Percentiles rank a stretch among this genome's conserved stretches.
Conservation (phyloP, 2,888 invertebrate genomes). For the Neria commutata region DNA sequence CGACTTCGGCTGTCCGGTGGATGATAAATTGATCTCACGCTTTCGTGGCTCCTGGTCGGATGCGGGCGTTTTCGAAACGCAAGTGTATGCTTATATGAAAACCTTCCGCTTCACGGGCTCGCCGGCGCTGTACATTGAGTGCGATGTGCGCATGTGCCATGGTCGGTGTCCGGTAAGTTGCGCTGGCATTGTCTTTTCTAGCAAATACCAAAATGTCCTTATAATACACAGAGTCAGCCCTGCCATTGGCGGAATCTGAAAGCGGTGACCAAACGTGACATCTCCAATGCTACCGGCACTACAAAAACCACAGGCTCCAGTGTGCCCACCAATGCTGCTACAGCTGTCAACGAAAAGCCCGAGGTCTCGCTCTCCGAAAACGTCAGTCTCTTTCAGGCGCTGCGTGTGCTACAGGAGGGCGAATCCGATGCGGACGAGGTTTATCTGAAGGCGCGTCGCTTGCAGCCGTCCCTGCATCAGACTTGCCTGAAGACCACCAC, state of each 20-base stretch:
- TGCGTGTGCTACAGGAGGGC: slow-evolving; percentile 86
- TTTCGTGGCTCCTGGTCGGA: slow-evolving; percentile 95
- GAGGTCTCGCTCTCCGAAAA: slow-evolving; percentile 78
- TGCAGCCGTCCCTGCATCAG: slow-evolving; percentile 52
- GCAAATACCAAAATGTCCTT: not conserved
- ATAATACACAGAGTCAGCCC: slow-evolving; percentile 76
- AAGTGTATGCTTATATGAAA: slow-evolving; percentile 94
- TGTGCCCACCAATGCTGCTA: slow-evolving; percentile 10
- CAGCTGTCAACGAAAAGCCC: slow-evolving; percentile 44
- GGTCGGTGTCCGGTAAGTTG: slow-evolving; percentile 90
- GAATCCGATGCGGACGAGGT: slow-evolving; percentile 67
- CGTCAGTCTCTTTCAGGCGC: slow-evolving; percentile 86
- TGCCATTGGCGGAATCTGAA: slow-evolving; percentile 93
- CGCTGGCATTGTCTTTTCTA: too few species aligned
- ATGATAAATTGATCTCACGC: slow-evolving; percentile 88
- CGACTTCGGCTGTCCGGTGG: slow-evolving; percentile 91
- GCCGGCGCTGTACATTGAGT: slow-evolving; percentile 91
- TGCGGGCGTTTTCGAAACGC: slow-evolving; percentile 87
- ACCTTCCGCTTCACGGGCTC: slow-evolving; percentile 89
- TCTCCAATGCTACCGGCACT: slow-evolving; percentile 61
- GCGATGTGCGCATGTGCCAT: slow-evolving; percentile 94
- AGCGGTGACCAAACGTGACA: slow-evolving; percentile 76
- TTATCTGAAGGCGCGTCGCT: slow-evolving; percentile 39
- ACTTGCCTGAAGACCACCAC: slow-evolving; percentile 72
- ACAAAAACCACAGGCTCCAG: slow-evolving; percentile 37